These are phyloP conservation scores for Acronicta aceris DNA, from an alignment of 2,888 invertebrate species.

Conservation along the genomic window DNA sequence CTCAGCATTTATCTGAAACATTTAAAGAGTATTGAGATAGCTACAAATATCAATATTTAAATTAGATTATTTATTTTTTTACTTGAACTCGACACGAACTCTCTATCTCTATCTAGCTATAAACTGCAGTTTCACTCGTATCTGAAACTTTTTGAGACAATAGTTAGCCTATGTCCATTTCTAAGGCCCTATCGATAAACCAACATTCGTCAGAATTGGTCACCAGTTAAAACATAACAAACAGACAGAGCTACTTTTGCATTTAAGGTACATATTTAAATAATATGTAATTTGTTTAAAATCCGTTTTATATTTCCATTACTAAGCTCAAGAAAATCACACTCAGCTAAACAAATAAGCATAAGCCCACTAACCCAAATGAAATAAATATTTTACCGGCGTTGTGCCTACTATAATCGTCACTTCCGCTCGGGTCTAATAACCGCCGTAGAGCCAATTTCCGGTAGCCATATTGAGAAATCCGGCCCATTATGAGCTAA, in stretches of 20 bases:
- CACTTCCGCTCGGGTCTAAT: conserved; percentile 51
- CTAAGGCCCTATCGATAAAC: too few relatives aligned
- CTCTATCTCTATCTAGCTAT: too few relatives aligned
- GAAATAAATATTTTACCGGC: conserved; percentile 30
- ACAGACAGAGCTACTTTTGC: too few relatives aligned
- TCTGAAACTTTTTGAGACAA: too few relatives aligned
- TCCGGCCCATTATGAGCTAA: conserved; percentile 42
- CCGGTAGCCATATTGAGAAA: conserved; percentile 55
- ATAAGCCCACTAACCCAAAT: conserved; percentile 20
- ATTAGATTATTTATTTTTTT: neutral
- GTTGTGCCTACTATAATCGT: conserved; percentile 34
- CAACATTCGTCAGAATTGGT: too few relatives aligned
- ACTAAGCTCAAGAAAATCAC: neutral
- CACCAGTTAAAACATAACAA: too few relatives aligned
- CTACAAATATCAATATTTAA: neutral
- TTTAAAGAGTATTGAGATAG: conserved; percentile 6
- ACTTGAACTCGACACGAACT: too few relatives aligned
- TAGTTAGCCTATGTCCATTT: too few relatives aligned
- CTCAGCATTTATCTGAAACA: conserved; percentile 34
- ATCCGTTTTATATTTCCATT: neutral
- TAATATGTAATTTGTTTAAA: neutral
- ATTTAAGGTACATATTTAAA: too few relatives aligned
- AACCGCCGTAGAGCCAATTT: conserved; percentile 55
- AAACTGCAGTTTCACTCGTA: too few relatives aligned
- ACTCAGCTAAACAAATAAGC: conserved; percentile 8